Conservation (phyloP, 1,140 invertebrate genomes). For the Druon quercuslanigerum region DNA sequence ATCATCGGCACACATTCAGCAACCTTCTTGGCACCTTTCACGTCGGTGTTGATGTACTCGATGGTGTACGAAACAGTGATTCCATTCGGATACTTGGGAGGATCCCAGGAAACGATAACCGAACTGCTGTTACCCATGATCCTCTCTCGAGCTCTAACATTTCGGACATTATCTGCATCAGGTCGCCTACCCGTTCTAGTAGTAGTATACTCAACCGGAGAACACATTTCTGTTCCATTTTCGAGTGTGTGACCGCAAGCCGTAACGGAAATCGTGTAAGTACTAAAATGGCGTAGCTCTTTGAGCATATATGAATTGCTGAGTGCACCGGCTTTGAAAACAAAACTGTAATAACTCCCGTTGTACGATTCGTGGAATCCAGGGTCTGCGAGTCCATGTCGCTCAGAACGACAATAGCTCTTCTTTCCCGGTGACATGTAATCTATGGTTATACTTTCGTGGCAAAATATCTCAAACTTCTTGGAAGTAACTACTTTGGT, state of each 20-base stretch:
- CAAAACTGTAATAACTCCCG: constrained; percentile 43
- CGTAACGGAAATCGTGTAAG: constrained; percentile 74
- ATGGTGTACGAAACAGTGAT: constrained; percentile 79
- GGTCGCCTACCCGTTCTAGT: constrained; percentile 63
- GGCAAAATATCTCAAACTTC: constrained; percentile 61
- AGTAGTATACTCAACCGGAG: constrained; percentile 60
- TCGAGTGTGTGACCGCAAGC: constrained; percentile 71
- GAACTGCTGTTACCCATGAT: constrained; percentile 56
- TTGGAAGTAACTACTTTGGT: constrained; percentile 39
- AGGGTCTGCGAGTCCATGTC: constrained; percentile 42
- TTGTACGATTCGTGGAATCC: constrained; percentile 41
- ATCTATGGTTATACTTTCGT: constrained; percentile 54
- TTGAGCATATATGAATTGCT: constrained; percentile 58
- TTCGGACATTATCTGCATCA: constrained; percentile 65
- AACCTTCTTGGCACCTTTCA: constrained; percentile 59
- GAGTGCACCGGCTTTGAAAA: constrained; percentile 58
- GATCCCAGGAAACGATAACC: constrained; percentile 77
- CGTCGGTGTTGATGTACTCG: constrained; percentile 73
- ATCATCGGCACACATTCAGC: constrained; percentile 52
- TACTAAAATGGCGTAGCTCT: constrained; percentile 71
- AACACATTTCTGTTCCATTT: constrained; percentile 56
- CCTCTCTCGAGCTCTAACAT: constrained; percentile 57
- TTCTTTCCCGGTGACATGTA: constrained; percentile 49
- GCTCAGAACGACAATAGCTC: constrained; percentile 56
- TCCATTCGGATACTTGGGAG: constrained; percentile 79